Conservation (phyloP, 2,113 vertebrate species). For the Meleagris gallopavo region DNA sequence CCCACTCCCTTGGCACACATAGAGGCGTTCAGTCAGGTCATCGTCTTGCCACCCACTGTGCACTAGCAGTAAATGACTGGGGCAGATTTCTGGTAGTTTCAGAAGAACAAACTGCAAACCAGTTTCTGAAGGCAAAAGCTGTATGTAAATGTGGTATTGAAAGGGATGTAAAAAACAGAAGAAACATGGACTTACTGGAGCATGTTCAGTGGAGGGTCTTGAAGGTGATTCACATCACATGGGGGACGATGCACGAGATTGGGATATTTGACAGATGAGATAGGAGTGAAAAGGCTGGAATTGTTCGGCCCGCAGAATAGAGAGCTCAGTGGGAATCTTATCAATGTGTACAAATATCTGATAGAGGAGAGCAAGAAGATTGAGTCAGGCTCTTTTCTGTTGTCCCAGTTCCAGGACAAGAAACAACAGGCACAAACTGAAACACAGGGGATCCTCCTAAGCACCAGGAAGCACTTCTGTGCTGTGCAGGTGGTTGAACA, state of each 20-base stretch:
- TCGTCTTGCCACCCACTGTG: neutral
- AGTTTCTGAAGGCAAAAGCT: neutral
- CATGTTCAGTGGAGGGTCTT: neutral
- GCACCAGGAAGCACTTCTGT: neutral
- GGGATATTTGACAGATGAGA: rapidly evolving
- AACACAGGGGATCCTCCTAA: neutral
- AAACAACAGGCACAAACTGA: neutral
- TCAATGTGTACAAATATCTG: neutral
- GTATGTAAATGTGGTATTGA: neutral
- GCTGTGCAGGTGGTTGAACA: neutral
- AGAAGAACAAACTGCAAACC: neutral
- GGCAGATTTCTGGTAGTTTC: neutral
- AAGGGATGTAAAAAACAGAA: neutral
- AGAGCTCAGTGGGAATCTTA: neutral
- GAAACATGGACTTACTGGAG: neutral
- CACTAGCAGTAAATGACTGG: neutral
- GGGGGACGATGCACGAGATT: neutral
- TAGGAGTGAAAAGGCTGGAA: neutral
- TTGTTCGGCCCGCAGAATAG: neutral
- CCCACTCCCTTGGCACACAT: neutral
- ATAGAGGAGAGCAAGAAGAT: neutral
- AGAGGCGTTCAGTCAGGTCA: neutral
- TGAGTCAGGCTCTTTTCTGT: neutral
- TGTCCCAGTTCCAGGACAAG: neutral
- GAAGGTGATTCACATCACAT: neutral